These are phyloP conservation scores for Celastrina argiolus DNA, from an alignment of 2,888 invertebrate species.

Conservation along the genomic window DNA sequence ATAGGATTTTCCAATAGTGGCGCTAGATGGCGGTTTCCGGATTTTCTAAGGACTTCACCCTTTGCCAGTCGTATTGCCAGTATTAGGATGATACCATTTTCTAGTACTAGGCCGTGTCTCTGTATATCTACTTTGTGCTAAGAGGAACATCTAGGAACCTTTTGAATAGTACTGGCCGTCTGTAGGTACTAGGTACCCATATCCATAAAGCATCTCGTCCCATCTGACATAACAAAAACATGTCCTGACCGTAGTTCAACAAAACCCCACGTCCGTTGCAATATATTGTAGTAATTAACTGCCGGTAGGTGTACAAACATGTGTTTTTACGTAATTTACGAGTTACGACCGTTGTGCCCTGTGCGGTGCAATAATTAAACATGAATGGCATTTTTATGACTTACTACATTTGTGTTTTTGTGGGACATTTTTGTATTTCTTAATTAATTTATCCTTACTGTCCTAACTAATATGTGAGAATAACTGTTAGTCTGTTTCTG, in stretches of 20 bases:
- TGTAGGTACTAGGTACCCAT: too few species aligned
- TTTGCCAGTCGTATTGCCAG: too few species aligned
- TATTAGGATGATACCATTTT: too few species aligned
- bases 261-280: not conserved
- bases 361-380: not conserved
- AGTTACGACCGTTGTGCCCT: not conserved
- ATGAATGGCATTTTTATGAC: conserved; percentile 18
- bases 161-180: too few species aligned
- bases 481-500: not conserved
- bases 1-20: too few species aligned
- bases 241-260: conserved; percentile 7
- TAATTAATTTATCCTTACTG: not conserved
- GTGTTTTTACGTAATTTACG: conserved; percentile 11
- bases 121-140: too few species aligned
- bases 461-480: not conserved
- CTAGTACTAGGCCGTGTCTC: too few species aligned
- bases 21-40: too few species aligned
- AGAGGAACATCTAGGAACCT: too few species aligned
- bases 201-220: not conserved
- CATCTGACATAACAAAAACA: not conserved
- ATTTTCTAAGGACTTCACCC: too few species aligned
- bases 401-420: conserved; percentile 3
- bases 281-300: not conserved
- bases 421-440: not conserved
- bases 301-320: conserved; percentile 5